Base-by-base conservation (phyloP, 1,140 invertebrate genomes). In the Laodelphax striatellus region DNA sequence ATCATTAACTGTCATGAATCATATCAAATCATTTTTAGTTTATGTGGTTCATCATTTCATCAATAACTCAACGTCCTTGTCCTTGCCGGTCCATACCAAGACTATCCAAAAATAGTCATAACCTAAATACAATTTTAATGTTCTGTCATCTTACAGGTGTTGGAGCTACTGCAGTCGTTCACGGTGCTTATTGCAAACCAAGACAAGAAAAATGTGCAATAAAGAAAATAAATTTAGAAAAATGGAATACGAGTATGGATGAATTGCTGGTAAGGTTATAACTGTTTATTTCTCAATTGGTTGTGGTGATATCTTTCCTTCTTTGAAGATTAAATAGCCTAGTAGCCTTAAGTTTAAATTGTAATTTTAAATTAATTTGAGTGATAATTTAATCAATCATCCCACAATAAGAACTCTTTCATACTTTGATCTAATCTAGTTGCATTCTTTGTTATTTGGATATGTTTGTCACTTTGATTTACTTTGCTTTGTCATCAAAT, bases 171-270 rank as follows among this genome's bases (percentile, higher is more conserved):
- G 95, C 96, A 3, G 89, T 94, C 50, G 96, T 98, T 6, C 94
- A 97, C 75, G 89, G 86, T 28, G 97, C 97, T 1, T 85, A 86
- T 64, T 99, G 96, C 72, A 88, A 91, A 70, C 87, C 94, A 11
- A 80, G 93, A 22, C 86, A 88, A 66, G 95, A 99, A 75, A 93
- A 92, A 78, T 97, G 93, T 80, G 97, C 97, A 65, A 98, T 99
- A 66, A 99, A 99, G 75, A 82, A 95, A 64, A 99, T 99, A 70
- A 99, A 99, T 77, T 77, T 99, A 66, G 97, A 99, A 76, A 99
- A 99, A 84, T 98, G 95, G 90, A 98, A 99, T 74, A 99, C 96
- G 5, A 97, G 93, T 59, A 97, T 99, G 86, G 96, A 99, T 71
- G 96, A 99, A 76, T 71, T 91, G 28, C 70, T 88, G 77, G 85